phyloP scores from a whole-genome alignment of 2,888 invertebrate genomes.

The Danaus chrysippus region DNA sequence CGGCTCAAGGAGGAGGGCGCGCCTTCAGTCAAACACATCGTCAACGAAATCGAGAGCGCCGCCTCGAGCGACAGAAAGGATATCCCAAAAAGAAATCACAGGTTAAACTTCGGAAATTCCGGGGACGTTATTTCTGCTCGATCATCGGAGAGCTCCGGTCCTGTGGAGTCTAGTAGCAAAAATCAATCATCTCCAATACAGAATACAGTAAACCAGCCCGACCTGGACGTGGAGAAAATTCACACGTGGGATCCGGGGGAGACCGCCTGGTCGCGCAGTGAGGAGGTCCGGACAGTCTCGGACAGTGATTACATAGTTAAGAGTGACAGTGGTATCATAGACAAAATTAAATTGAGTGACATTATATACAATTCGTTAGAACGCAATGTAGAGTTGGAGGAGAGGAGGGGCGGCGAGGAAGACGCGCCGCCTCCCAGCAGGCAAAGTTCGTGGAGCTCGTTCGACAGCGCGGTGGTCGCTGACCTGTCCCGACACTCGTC shows the following conservation, averaged over 20 bases:
- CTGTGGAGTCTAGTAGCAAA: constrained; percentile 36
- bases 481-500: constrained; percentile 88
- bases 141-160: constrained; percentile 32
- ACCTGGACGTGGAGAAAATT: constrained; percentile 69
- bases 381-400: constrained; percentile 80
- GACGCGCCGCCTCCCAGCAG: constrained; percentile 69
- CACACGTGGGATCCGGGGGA: constrained; percentile 86
- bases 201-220: constrained; percentile 49
- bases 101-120: constrained; percentile 47
- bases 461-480: constrained; percentile 86
- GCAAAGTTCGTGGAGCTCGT: constrained; percentile 88
- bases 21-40: constrained; percentile 83
- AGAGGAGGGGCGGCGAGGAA: constrained; percentile 53
- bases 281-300: constrained; percentile 51
- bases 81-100: constrained; percentile 48
- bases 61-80: constrained; percentile 59
- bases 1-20: constrained; percentile 83
- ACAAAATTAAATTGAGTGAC: constrained; percentile 78
- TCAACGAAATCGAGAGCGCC: constrained; percentile 84
- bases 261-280: constrained; percentile 43
- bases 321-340: constrained; percentile 74
- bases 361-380: constrained; percentile 85
- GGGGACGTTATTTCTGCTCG: constrained; percentile 38
- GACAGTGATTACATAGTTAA: constrained; percentile 70
- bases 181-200: constrained; percentile 51